These are phyloP conservation scores for Scolopax mira DNA, from an alignment of 2,113 vertebrate genomes.

Conservation along the genomic window DNA sequence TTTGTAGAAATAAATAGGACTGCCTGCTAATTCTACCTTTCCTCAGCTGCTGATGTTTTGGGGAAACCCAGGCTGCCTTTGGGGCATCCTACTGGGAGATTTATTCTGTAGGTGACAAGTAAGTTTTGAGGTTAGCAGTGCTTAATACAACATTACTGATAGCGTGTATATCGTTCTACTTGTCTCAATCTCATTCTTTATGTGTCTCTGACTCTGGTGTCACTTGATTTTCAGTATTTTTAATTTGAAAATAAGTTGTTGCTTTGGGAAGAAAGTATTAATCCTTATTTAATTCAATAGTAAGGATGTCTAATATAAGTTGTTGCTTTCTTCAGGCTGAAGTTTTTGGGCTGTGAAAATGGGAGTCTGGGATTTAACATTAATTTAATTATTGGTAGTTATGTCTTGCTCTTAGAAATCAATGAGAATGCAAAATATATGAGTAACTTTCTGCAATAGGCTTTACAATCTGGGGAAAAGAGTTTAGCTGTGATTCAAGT, in stretches of 20 bases:
- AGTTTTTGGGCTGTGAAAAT: not conserved
- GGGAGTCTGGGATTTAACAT: not conserved
- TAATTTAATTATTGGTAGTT: not conserved
- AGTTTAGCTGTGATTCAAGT: not conserved
- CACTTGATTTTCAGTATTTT: not conserved
- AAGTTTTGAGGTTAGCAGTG: not conserved
- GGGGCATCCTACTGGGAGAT: not conserved
- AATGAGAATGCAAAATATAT: not conserved
- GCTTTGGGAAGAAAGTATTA: not conserved
- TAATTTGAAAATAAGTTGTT: not conserved
- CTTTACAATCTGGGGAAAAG: not conserved
- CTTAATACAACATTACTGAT: not conserved
- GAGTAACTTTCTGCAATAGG: not conserved
- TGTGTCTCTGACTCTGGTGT: not conserved
- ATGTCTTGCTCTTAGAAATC: not conserved
- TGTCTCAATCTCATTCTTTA: not conserved
- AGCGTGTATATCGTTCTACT: accelerated
- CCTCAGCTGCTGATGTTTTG: not conserved
- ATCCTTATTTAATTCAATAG: not conserved
- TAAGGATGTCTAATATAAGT: not conserved
- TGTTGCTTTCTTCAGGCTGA: not conserved
- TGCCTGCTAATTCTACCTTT: not conserved
- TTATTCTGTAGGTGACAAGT: not conserved
- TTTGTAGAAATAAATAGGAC: not conserved
- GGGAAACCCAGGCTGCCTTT: not conserved